Base-by-base conservation (phyloP, 2,113 vertebrate species). In the Psilopogon haemacephalus region DNA sequence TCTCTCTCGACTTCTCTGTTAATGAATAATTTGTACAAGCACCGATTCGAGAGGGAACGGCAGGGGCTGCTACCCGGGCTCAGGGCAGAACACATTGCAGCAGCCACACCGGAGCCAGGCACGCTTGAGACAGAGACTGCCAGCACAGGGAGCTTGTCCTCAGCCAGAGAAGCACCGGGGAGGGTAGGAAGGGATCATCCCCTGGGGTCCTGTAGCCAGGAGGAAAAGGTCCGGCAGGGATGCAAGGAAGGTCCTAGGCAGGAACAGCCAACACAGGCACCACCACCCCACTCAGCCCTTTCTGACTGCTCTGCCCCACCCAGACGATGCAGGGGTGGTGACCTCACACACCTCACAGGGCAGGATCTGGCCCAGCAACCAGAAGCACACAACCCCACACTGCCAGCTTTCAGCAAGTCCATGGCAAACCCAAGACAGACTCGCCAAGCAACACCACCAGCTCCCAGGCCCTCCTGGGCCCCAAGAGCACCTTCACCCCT, bases 91-190 rank as follows among this genome's bases (percentile, higher is more conserved):
- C 21, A 18, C 21, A 9, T 32, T n/a, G 2, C 1, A 2, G 23
- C 15, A 33, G 20, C 1, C 19, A 54, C 1, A 1, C 58, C 7
- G 2, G 46, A 46, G 68, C 58, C 24, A 11, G 0, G 1, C 15
- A 0, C 1, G 24, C 81, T n/a, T 6, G 3, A 27, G 1, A 2
- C 0, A n/a, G 74, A 56, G 62, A 85, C 20, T 23, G 6, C 37
- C 0, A 1, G 10, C 13, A 17, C 0, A 0, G 9, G 33, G 40
- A 90, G 59, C 8, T 35, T 1, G 14, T 2, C 33, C 1, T 0
- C 48, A 26, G 59, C 9, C 8, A 0, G 56, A 20, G 63, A 26
- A 15, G 28, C 4, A 2, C 20, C 3, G 0, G 1, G 3, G 28
- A 0, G 2, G 63, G n/a, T 69, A 48, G 30, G 62, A 33, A 74